Conservation (phyloP, 2,888 invertebrate genomes). For the Xestia c-nigrum region DNA sequence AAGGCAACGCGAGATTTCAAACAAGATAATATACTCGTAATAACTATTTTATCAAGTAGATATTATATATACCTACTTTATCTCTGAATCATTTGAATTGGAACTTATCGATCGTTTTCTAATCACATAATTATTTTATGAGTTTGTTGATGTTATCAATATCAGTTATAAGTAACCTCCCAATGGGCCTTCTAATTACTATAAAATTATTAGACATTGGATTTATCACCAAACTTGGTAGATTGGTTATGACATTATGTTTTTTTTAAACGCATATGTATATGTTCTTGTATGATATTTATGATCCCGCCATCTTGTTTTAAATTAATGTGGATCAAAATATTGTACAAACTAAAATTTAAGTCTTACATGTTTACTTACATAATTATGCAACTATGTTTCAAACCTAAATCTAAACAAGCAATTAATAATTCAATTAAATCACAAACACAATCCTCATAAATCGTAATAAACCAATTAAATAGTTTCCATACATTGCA, state of each 20-base stretch:
- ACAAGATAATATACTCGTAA: constrained; percentile 3
- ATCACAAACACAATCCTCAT: constrained; percentile 31
- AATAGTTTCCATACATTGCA: constrained; percentile 48
- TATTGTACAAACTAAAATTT: neutral
- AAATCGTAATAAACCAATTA: constrained; percentile 43
- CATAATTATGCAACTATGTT: neutral
- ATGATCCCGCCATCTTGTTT: neutral
- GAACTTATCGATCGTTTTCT: constrained; percentile 28
- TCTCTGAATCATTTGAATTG: constrained; percentile 25
- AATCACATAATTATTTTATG: constrained; percentile 43
- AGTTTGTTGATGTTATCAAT: constrained; percentile 30
- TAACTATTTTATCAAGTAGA: constrained; percentile 14
- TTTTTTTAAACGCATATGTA: neutral
- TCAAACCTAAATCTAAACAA: constrained; percentile 4
- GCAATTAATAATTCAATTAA: constrained; percentile 21
- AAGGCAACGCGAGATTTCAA: constrained; percentile 2
- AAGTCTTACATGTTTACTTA: neutral
- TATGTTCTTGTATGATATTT: neutral
- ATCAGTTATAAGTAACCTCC: neutral
- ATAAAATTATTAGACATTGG: constrained; percentile 4
- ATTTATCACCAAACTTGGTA: constrained; percentile 1
- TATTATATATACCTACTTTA: neutral
- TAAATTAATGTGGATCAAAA: neutral
- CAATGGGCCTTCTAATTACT: constrained; percentile 1
- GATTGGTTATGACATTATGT: constrained; percentile 6